phyloP scores from a whole-genome alignment of 2,113 vertebrate genomes.

The Festucalex cinctus region DNA sequence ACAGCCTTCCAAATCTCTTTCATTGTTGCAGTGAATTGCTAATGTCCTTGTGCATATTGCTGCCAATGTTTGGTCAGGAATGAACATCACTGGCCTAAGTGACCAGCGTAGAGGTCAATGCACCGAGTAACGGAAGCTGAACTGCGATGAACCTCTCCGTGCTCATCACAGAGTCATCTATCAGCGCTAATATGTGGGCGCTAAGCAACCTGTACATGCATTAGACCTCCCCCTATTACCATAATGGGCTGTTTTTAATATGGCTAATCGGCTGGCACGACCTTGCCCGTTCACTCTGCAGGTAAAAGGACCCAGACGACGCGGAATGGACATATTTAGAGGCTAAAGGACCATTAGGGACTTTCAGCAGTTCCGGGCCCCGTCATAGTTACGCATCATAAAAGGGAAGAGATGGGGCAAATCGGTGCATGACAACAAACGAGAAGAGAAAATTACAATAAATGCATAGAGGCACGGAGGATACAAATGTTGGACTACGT shows the following conservation, averaged over 20 bases:
- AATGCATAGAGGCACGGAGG: conserved; percentile 37
- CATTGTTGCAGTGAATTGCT: conserved; percentile 16
- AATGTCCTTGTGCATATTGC: background rate
- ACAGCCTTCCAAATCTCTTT: conserved; percentile 3
- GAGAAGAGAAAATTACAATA: conserved; percentile 30
- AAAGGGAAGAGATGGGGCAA: conserved; percentile 28
- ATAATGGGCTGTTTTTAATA: conserved; percentile 79
- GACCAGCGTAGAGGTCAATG: conserved; percentile 52
- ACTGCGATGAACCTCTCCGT: conserved; percentile 62
- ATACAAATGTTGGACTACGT: conserved; percentile 42
- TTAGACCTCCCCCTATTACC: conserved; percentile 74
- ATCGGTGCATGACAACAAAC: conserved; percentile 40
- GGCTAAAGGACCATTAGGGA: conserved; percentile 65
- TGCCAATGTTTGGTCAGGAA: background rate
- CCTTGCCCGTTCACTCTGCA: conserved; percentile 75
- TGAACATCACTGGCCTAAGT: conserved; percentile 16
- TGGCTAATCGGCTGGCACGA: conserved; percentile 78
- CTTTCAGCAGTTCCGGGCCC: conserved; percentile 54
- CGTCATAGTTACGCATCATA: conserved; percentile 45
- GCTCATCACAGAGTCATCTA: conserved; percentile 72
- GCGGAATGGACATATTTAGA: conserved; percentile 71
- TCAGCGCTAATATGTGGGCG: conserved; percentile 74
- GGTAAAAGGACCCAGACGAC: conserved; percentile 60
- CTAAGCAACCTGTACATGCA: conserved; percentile 76
- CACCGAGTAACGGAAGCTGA: conserved; percentile 37